phyloP scores from a whole-genome alignment of 2,888 invertebrate species.

The Agrochola lota region DNA sequence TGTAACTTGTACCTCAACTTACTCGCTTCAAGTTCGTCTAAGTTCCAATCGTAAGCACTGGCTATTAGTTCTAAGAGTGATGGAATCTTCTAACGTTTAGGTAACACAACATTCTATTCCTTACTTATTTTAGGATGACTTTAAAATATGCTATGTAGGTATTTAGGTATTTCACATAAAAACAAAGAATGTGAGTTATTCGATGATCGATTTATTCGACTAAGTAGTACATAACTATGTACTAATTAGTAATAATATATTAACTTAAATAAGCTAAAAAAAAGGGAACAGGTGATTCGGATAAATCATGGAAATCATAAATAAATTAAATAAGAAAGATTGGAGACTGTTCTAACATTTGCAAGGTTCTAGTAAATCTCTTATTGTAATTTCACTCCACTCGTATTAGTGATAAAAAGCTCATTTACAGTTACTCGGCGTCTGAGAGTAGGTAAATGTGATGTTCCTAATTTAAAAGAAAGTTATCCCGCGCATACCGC shows the following conservation, averaged over 20 bases:
- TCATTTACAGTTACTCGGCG: too few species aligned
- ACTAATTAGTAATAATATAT: background rate
- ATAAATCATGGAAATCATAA: background rate
- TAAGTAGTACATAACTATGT: background rate
- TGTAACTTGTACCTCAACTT: constrained; percentile 16
- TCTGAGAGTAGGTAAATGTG: background rate
- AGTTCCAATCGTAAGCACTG: constrained; percentile 23
- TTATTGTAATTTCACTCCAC: background rate
- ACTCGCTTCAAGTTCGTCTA: constrained; percentile 22
- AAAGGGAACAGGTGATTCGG: background rate
- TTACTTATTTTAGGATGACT: background rate
- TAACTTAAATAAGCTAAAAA: too few species aligned
- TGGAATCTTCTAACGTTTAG: constrained; percentile 1
- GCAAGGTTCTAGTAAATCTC: background rate
- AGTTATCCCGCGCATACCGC: too few species aligned
- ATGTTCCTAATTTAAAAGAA: background rate
- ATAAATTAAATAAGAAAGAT: background rate
- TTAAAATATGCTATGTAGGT: background rate
- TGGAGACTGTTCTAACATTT: background rate
- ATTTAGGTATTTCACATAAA: background rate
- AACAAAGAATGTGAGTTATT: background rate
- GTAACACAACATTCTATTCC: background rate
- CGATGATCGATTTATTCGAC: background rate
- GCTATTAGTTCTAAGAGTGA: background rate
- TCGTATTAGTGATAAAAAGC: background rate